Conservation (phyloP, 1,140 invertebrate species). For the Trachelipus rathkii region DNA sequence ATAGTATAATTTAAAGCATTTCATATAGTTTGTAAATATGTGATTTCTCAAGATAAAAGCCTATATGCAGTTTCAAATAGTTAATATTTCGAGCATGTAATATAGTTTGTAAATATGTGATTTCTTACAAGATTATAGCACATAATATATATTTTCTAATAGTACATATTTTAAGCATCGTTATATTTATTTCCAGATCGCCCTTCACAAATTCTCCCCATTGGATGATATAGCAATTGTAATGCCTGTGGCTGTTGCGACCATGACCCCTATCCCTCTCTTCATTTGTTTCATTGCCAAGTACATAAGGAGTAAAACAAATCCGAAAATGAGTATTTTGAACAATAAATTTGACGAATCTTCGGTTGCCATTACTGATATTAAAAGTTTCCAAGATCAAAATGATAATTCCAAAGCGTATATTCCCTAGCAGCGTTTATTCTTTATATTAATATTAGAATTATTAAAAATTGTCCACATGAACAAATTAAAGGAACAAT, state of each 20-base stretch:
- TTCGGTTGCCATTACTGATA: not conserved
- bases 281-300: conserved; percentile 42
- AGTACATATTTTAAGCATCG: not conserved
- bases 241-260: conserved; percentile 79
- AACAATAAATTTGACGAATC: not conserved
- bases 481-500: too few species aligned
- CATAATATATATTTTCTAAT: not conserved
- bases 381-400: too few species aligned
- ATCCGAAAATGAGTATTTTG: not conserved
- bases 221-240: conserved; percentile 52
- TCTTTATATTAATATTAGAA: too few species aligned
- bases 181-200: conserved; percentile 21
- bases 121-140: too few species aligned
- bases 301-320: not conserved
- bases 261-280: conserved; percentile 89
- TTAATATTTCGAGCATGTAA: too few species aligned
- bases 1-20: not conserved
- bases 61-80: too few species aligned
- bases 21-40: too few species aligned
- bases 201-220: conserved; percentile 32
- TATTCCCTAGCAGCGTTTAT: too few species aligned
- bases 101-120: too few species aligned
- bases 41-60: too few species aligned
- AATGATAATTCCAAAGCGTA: too few species aligned
- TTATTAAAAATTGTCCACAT: too few species aligned